Evolutionary conservation across 2,797 vertebrate genomes (phyloP), one percentile per base, ranked within the genome.

Genomic region (Chelmon rostratus): DNA sequence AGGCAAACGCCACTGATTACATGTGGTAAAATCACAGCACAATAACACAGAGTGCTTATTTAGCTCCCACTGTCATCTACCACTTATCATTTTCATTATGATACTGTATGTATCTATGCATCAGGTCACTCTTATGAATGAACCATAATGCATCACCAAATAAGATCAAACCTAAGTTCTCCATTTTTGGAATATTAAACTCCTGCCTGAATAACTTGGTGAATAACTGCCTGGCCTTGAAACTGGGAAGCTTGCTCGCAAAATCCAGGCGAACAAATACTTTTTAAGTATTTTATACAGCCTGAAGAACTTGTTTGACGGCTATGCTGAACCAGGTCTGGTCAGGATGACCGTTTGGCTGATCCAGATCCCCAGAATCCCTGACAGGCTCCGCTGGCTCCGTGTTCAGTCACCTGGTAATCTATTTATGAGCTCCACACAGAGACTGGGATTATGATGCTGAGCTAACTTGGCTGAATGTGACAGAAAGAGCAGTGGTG

Each of bases 351-450:
- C 72, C 46, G 12, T 42, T 75, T 56, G 62, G 62, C 68, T 1
- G 10, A 77, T 75, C 69, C 75, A 73, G 50, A 82, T 72, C 63
- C 56, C 28, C 46, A 47, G 72, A 78, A 84, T 73, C 76, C 54
- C 63, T 15, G 16, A 75, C 70, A 84, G 79, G 59, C 82, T 74
- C 38, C 6, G 53, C 75, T 87, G 84, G 86, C 83, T 78, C 37
- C 7, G 37, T 56, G 73, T 86, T 85, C 84, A 83, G 68, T 86
- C 90, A 79, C 86, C 74, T 86, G 81, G 78, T 87, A 73, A 88
- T 83, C 79, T 76, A 84, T 81, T 86, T 65, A 82, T 68, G 75
- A 89, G 76, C 85, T 82, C 78, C 79, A 56, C 67, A 50, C 57
- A 64, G 71, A 78, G 78, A 73, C 38, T 12, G 19, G 87, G 86